These are phyloP conservation scores for Ophion slaviceki DNA, from an alignment of 2,888 invertebrate species.

Conservation along the genomic window DNA sequence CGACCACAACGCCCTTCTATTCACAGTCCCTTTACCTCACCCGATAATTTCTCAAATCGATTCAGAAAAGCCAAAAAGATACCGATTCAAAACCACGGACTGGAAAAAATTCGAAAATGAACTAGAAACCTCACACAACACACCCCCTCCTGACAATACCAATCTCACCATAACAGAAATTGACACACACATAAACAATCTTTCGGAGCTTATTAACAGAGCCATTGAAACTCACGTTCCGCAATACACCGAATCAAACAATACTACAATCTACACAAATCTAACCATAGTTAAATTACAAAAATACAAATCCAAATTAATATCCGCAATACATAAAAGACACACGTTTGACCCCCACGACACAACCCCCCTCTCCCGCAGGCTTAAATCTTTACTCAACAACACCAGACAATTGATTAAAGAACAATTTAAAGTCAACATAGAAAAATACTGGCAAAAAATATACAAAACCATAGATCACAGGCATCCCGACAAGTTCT, in stretches of 20 bases:
- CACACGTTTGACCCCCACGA: neutral
- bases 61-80: conserved; percentile 6
- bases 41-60: neutral
- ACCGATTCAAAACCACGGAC: no score
- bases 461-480: conserved; percentile 24
- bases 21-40: neutral
- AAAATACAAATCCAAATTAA: conserved; percentile 34
- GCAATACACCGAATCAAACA: neutral
- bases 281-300: conserved; percentile 25
- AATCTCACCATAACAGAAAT: conserved; percentile 27
- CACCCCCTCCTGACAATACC: neutral
- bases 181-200: neutral
- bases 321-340: conserved; percentile 9
- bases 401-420: conserved; percentile 13
- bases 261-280: neutral
- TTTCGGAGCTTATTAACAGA: no score
- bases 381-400: neutral
- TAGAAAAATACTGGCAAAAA: conserved; percentile 37
- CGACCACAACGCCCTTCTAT: conserved; percentile 40
- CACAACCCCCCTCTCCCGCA: neutral
- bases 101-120: conserved; percentile 24
- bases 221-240: no score
- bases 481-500: conserved; percentile 32
- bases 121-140: neutral
- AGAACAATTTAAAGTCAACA: conserved; percentile 8